These are phyloP conservation scores for Zaprionus obscuricornis DNA, from an alignment of 2,888 invertebrate genomes.

Conservation along the genomic window DNA sequence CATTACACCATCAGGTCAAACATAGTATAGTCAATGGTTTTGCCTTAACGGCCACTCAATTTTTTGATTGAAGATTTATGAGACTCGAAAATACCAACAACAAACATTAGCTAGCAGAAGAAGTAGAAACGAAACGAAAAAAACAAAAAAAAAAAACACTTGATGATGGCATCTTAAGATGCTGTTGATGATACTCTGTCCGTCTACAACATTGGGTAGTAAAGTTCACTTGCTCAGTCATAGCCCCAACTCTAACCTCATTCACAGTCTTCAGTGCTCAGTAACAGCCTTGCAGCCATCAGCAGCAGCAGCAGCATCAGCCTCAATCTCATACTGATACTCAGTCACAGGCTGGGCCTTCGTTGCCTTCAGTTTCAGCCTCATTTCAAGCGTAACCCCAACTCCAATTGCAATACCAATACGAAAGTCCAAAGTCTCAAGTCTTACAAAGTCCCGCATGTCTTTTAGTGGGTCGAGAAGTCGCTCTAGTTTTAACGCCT, in stretches of 20 bases:
- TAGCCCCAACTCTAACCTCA: too few relatives aligned
- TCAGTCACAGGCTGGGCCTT: too few relatives aligned
- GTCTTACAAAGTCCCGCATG: constrained; percentile 10
- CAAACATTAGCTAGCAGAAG: constrained; percentile 11
- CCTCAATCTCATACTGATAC: too few relatives aligned
- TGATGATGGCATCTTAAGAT: constrained; percentile 44
- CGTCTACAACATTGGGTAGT: constrained; percentile 15
- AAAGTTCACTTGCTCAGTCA: constrained; percentile 31
- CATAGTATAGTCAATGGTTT: background rate
- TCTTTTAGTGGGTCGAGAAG: constrained; percentile 38
- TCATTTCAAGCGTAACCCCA: too few relatives aligned
- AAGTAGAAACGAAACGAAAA: background rate
- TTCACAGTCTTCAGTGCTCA: too few relatives aligned
- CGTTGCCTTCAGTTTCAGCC: too few relatives aligned
- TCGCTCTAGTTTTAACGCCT: constrained; percentile 75
- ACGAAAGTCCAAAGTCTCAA: too few relatives aligned
- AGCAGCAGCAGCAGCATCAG: too few relatives aligned
- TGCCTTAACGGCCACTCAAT: constrained; percentile 60
- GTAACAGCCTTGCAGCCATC: too few relatives aligned
- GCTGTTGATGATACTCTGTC: constrained; percentile 38
- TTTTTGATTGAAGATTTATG: constrained; percentile 73
- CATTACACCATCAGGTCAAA: background rate
- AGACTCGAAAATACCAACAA: constrained; percentile 11
- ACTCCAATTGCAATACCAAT: too few relatives aligned
- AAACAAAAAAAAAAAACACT: constrained; percentile 3